phyloP scores from a whole-genome alignment of 2,888 invertebrate species.

The Drepanosiphum platanoidis region DNA sequence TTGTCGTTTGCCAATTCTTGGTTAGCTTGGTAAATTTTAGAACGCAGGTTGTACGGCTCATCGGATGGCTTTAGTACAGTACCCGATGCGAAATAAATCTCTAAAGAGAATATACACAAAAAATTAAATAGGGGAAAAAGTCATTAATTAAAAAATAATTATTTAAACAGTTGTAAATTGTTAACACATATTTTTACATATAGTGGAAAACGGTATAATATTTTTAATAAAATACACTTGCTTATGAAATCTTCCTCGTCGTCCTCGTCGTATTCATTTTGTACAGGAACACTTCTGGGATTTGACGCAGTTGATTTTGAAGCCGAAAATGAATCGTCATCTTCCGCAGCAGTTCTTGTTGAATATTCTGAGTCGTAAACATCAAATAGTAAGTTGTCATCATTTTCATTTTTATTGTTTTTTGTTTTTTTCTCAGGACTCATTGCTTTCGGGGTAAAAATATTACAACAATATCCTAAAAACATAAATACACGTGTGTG shows the following conservation, averaged over 20 bases:
- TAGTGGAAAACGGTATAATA: not conserved
- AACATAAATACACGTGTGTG: too few relatives aligned
- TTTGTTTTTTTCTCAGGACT: constrained; percentile 21
- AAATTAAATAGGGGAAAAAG: not conserved
- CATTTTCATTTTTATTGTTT: not conserved
- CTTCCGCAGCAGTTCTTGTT: not conserved
- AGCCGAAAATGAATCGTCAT: not conserved
- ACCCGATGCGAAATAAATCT: constrained; percentile 52
- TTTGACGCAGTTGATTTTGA: not conserved
- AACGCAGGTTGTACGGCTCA: constrained; percentile 49
- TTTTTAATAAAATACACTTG: constrained; percentile 8
- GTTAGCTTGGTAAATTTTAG: constrained; percentile 45
- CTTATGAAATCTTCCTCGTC: constrained; percentile 59
- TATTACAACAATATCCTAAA: not conserved
- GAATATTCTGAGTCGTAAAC: constrained; percentile 11
- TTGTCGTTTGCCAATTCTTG: constrained; percentile 2
- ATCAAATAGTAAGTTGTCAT: constrained; percentile 27
- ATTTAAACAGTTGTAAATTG: constrained; percentile 15
- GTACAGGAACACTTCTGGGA: too few relatives aligned
- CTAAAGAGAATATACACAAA: constrained; percentile 6
- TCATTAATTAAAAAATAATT: constrained; percentile 27
- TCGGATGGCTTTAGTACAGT: constrained; percentile 43
- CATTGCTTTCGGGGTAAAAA: not conserved
- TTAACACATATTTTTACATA: not conserved
- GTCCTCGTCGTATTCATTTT: constrained; percentile 14